Percentiles rank a stretch among this genome's conserved stretches.
phyloP scores from a whole-genome alignment of 2,113 vertebrate species.

The Seriola quinqueradiata region DNA sequence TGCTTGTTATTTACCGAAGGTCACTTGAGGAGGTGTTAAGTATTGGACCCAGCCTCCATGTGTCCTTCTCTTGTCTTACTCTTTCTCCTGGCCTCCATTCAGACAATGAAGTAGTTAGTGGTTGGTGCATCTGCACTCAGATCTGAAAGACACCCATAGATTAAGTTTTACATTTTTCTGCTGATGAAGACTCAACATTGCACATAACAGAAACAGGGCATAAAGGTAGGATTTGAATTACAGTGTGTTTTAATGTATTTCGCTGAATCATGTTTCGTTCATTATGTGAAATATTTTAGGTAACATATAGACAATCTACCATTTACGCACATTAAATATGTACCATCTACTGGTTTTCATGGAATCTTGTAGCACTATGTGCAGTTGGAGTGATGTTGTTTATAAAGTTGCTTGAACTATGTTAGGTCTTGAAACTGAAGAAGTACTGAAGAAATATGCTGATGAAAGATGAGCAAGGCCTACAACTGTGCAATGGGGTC shows the following conservation, averaged over 20 bases:
- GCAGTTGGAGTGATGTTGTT: not conserved
- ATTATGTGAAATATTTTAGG: not conserved
- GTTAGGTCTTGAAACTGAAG: not conserved
- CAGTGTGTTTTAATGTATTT: not conserved
- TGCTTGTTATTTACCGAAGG: slow-evolving; percentile 61
- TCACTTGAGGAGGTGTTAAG: slow-evolving; percentile 79
- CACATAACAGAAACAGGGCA: not conserved
- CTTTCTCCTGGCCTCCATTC: slow-evolving; percentile 59
- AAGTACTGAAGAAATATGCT: not conserved
- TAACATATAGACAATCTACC: not conserved
- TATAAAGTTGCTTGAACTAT: not conserved
- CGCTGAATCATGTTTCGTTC: too few species aligned
- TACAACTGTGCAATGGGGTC: not conserved
- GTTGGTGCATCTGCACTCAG: slow-evolving; percentile 24
- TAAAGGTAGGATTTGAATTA: slow-evolving; percentile 43
- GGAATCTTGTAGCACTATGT: not conserved
- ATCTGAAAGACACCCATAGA: slow-evolving; percentile 7
- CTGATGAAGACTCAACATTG: slow-evolving; percentile 21
- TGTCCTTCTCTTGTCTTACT: slow-evolving; percentile 63
- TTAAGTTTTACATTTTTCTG: not conserved
- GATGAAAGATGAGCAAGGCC: not conserved
- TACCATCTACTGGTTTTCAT: not conserved
- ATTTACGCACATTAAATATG: not conserved
- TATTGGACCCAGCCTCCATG: slow-evolving; percentile 66
- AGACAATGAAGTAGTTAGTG: slow-evolving; percentile 28